Evolutionary conservation across 2,888 invertebrate genomes (phyloP), one percentile per base, ranked within the genome.

Genomic region (Hipparchia sbordonii): DNA sequence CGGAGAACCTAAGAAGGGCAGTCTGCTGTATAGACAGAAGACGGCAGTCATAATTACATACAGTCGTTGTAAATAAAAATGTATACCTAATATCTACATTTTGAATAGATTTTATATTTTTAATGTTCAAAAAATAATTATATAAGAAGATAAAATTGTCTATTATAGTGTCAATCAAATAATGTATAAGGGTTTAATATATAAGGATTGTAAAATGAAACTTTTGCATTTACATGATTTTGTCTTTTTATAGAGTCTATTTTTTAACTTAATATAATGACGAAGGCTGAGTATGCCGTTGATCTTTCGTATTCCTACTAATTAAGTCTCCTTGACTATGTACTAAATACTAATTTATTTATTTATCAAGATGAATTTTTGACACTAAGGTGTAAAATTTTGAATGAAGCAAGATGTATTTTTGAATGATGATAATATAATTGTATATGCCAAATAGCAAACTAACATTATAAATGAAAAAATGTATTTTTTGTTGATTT

Each of bases 1-100:
- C 92, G 71, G 92, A 91, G 78, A 91, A 92, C 82, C 84, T 93
- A 71, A 92, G 88, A 74, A 86, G 88, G 83, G 93, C 89, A 71
- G 91, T 93, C 75, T 93, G 93, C 82, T 93, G 93, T 81, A 92
- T 93, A 76, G 92, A 93, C 80, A 90, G 87, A 74, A 85, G 93
- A 82, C 84, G 91, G 69, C 90, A 92, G 73, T 93, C 93, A 63
- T 92, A 92, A 84, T 77, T 82, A 76, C 78, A 23, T 23, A 69
- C 67, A 57, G 39, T 60, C 39, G 6, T 56, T 56, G 57, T 68
- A 48, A 57, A 67, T 48, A 68, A 9, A 54, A 57, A 67, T 6
- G 10, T 57, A 45, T 45, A 61, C 8, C 23, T 39, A 39, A 39
- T 46, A 48, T 56, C 12, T 63, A 70, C n/a, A 59, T 54, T 54